Conservation (phyloP, 30 jellyfish, hydroid and myxozoan species). For the Aurelia sp. region DNA sequence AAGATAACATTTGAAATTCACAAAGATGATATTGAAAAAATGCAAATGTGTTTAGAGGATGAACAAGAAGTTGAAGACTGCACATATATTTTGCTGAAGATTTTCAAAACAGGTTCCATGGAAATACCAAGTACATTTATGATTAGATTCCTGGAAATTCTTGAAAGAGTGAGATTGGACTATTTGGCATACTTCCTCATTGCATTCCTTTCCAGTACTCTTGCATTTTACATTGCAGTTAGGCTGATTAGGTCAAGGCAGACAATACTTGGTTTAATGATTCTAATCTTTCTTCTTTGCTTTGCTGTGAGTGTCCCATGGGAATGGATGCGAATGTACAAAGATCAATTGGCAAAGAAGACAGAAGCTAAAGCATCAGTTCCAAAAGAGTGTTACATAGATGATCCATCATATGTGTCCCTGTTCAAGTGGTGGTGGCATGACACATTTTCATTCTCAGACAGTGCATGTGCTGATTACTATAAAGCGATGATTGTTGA, state of each 20-base stretch:
- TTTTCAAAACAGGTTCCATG: constrained; percentile 8
- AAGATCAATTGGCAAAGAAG: constrained; percentile 61
- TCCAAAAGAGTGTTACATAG: constrained; percentile 60
- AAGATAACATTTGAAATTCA: constrained; percentile 1
- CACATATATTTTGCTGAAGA: not conserved
- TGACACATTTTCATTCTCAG: constrained; percentile 70
- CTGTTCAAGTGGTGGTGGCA: constrained; percentile 56
- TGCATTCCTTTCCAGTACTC: not conserved
- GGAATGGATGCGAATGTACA: constrained; percentile 93
- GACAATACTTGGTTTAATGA: constrained; percentile 12
- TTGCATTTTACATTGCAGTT: not conserved
- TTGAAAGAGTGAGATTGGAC: constrained; percentile 17
- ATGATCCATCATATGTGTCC: constrained; percentile 34
- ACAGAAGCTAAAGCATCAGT: constrained; percentile 9
- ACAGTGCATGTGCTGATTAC: constrained; percentile 70
- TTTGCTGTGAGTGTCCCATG: constrained; percentile 79
- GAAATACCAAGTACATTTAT: not conserved
- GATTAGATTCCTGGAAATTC: not conserved
- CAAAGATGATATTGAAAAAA: not conserved
- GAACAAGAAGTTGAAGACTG: constrained; percentile 27
- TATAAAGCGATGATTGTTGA: constrained; percentile 76
- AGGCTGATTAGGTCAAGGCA: constrained; percentile 5
- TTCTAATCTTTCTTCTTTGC: constrained; percentile 6
- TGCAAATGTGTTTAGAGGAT: constrained; percentile 18
- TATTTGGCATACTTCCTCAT: not conserved